phyloP scores from a whole-genome alignment of 2,797 vertebrate genomes.

The Menidia menidia region DNA sequence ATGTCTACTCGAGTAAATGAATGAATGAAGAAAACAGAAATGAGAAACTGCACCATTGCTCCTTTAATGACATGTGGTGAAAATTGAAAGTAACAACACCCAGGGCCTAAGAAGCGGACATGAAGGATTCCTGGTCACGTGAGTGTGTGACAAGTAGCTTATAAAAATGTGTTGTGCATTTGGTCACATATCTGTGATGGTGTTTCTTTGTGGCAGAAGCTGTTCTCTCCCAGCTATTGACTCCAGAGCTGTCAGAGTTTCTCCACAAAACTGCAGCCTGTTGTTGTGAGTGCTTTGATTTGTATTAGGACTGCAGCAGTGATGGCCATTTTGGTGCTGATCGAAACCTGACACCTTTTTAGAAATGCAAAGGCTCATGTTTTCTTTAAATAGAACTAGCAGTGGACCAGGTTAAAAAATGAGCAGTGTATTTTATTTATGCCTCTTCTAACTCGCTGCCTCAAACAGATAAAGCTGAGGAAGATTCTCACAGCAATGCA shows the following conservation, averaged over 20 bases:
- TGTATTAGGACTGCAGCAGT: not conserved
- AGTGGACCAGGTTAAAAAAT: not conserved
- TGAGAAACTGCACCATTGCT: too few species aligned
- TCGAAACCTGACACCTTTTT: not conserved
- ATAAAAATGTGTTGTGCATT: not conserved
- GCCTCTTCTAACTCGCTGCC: not conserved
- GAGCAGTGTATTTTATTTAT: not conserved
- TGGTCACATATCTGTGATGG: not conserved
- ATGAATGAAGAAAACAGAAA: too few species aligned
- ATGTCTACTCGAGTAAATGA: too few species aligned
- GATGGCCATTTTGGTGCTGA: not conserved
- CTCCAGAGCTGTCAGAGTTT: conserved; percentile 1
- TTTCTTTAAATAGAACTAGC: not conserved
- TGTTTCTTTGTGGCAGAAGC: not conserved
- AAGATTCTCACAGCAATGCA: not conserved
- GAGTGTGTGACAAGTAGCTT: not conserved
- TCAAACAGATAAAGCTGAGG: not conserved
- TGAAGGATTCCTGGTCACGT: not conserved
- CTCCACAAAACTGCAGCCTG: not conserved
- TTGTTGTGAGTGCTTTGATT: not conserved
- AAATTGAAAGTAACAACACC: too few species aligned
- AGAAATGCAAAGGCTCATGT: not conserved
- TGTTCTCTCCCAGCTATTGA: not conserved
- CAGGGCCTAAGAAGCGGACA: too few species aligned
- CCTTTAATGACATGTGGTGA: too few species aligned